These are phyloP conservation scores for Daphoenositta chrysoptera DNA, from an alignment of 2,113 vertebrate genomes.

Conservation along the genomic window DNA sequence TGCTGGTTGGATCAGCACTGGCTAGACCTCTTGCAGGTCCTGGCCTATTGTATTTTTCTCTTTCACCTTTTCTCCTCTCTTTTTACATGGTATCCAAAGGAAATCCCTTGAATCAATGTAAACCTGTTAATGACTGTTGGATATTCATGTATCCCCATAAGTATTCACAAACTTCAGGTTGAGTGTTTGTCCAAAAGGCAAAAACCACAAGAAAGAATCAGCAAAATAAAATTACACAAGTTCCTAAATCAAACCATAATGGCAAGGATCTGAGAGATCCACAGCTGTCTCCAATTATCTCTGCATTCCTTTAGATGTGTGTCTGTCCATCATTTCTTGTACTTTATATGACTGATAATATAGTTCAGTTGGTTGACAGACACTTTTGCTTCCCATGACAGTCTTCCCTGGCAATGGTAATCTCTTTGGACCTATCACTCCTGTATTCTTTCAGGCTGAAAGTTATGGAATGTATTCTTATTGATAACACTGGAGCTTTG, in stretches of 20 bases:
- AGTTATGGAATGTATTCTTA: not conserved
- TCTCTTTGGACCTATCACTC: not conserved
- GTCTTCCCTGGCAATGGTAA: not conserved
- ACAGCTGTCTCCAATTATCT: not conserved
- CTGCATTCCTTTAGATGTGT: not conserved
- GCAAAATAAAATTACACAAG: not conserved
- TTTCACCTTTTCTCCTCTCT: not conserved
- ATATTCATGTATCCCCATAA: not conserved
- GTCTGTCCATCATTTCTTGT: not conserved
- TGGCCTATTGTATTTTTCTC: not conserved
- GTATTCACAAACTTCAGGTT: not conserved
- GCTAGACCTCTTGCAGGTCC: not conserved
- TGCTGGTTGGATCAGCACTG: not conserved
- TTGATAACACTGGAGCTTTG: not conserved
- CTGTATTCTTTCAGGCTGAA: not conserved
- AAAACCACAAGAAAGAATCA: not conserved
- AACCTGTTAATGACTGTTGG: not conserved
- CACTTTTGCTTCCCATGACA: not conserved
- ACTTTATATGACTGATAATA: not conserved
- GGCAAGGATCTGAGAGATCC: not conserved
- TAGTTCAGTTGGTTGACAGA: not conserved
- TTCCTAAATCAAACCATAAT: not conserved
- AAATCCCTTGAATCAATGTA: not conserved
- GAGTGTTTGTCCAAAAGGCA: not conserved
- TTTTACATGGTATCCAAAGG: not conserved